Base-by-base conservation (phyloP, 2,113 vertebrate genomes). In the Dipodomys ordii region DNA sequence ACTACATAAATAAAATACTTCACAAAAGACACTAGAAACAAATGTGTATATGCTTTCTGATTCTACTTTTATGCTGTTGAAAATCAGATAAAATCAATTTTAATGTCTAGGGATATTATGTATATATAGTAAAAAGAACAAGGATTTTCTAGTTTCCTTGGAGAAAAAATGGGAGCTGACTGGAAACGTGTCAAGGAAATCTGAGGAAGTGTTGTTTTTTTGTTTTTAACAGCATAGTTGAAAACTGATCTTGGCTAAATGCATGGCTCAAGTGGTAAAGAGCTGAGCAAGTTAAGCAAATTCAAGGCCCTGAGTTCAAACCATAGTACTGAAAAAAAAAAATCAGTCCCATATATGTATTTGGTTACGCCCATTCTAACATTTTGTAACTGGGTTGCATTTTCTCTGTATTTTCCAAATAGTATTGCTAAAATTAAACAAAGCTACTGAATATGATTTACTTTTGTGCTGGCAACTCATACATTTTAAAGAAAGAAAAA, bases 391-490 rank as follows among this genome's bases (percentile, higher is more conserved):
- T 86, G 27, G 28, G 46, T 35, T 49, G 2, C 27, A 25, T 87
- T 84, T 84, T 85, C 28, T 83, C 11, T 76, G 1, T 64, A 35
- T 83, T 94, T 86, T 67, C 53, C 53, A 87, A 88, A 76, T 46
- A 73, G 67, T 28, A 57, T 87, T 71, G 2, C 11, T 53, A 74
- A 57, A 83, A 94, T 64, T 87, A 57, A 87, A 81, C 9, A 46
- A 92, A 84, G 62, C 28, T 71, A 80, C 9, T 67, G 72, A 89
- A 57, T 64, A 60, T 10, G 1, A 49, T 60, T 68, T 79, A 79
- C 72, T 91, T 92, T 69, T 32, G 62, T 64, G 23, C 23, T 25
- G 22, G 62, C 6, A 64, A 7, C 22, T 64, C 15, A 57, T 57
- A 57, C 53, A 57, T 57, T 16, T 57, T 57, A 57, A 57, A 13